phyloP scores from a whole-genome alignment of 2,113 vertebrate species.

The Helogale parvula region DNA sequence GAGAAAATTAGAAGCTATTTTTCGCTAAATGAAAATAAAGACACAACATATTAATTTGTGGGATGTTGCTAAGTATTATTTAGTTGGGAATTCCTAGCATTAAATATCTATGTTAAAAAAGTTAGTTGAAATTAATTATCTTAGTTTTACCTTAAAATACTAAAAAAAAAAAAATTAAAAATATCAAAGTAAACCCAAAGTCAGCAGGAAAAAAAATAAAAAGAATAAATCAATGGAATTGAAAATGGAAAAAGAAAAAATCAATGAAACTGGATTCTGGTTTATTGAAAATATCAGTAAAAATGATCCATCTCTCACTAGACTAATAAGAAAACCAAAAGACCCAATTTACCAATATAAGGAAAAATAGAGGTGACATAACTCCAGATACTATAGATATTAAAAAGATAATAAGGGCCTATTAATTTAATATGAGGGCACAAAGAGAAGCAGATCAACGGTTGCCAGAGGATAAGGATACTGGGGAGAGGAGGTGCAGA shows the following conservation, averaged over 20 bases:
- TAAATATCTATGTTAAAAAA: background rate
- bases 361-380: background rate
- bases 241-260: background rate
- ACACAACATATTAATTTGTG: background rate
- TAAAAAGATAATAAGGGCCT: background rate
- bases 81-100: background rate
- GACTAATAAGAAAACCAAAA: background rate
- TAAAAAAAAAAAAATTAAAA: background rate
- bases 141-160: background rate
- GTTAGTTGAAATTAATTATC: background rate
- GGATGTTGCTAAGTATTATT: background rate
- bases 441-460: background rate
- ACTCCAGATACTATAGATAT: background rate
- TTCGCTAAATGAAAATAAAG: background rate
- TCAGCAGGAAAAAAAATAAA: background rate
- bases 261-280: background rate
- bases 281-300: background rate
- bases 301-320: background rate
- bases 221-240: background rate
- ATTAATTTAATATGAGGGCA: background rate
- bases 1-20: background rate
- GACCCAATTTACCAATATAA: background rate
- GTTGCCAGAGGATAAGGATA: background rate
- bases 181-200: background rate
- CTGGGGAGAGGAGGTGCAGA: too few relatives aligned